Percentiles rank a stretch among this genome's conserved stretches.
These are phyloP conservation scores for Nothobranchius furzeri DNA, from an alignment of 2,113 vertebrate species.

Conservation along the genomic window DNA sequence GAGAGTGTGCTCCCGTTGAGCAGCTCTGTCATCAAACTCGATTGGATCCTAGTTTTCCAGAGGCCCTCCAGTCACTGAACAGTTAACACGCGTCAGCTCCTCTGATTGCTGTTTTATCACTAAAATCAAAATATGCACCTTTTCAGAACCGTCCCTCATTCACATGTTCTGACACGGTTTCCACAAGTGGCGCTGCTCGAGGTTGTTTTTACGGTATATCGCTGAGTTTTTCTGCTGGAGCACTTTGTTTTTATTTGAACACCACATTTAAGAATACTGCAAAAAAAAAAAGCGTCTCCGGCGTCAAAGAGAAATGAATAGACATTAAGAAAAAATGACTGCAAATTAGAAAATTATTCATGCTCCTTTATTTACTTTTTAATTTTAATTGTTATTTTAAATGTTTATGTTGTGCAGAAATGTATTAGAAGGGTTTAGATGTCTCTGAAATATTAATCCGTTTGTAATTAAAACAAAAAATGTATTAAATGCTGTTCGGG, in stretches of 20 bases:
- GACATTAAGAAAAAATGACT: not conserved
- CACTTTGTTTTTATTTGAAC: constrained; percentile 32
- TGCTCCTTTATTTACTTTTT: not conserved
- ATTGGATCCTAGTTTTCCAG: constrained; percentile 20
- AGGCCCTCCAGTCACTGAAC: constrained; percentile 44
- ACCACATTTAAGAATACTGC: constrained; percentile 5
- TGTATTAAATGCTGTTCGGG: not conserved
- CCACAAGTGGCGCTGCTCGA: constrained; percentile 52
- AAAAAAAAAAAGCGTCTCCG: constrained; percentile 3
- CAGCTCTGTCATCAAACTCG: constrained; percentile 1
- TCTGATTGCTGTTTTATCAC: constrained; percentile 68
- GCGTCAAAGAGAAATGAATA: constrained; percentile 12
- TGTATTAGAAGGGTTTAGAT: not conserved
- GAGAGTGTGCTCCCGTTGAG: not conserved
- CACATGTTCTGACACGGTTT: constrained; percentile 67
- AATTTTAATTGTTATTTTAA: not conserved
- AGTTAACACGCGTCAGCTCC: constrained; percentile 55
- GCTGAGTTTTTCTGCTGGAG: constrained; percentile 24
- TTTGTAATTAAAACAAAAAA: not conserved
- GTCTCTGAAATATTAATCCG: not conserved
- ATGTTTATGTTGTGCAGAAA: constrained; percentile 8
- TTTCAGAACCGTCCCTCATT: constrained; percentile 59
- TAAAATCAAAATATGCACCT: constrained; percentile 73
- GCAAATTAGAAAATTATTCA: not conserved
- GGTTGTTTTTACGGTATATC: constrained; percentile 45